Evolutionary conservation across 53 echinoderm and acorn worm species (phyloP).

Genomic region (Crossaster papposus): DNA sequence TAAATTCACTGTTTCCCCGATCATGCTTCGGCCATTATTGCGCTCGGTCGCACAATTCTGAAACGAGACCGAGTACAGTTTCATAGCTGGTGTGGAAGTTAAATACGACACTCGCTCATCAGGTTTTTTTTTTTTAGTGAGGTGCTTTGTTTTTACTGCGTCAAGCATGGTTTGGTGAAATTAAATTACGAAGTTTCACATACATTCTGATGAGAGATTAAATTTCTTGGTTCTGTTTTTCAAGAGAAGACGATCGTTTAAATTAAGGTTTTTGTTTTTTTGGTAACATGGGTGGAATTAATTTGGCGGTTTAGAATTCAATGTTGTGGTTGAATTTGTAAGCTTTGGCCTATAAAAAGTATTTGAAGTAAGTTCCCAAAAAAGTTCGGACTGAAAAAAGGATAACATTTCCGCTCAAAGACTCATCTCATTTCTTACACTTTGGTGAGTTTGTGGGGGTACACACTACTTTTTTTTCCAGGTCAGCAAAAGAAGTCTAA

Average conservation of each 20-base stretch:
- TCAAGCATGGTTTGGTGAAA: background rate
- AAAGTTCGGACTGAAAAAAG: background rate
- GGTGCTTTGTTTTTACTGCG: conserved; percentile 39
- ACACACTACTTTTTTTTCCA: background rate
- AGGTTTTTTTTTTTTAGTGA: conserved; percentile 5
- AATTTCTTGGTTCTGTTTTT: conserved; percentile 18
- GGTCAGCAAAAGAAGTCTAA: background rate
- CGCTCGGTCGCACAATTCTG: conserved; percentile 46
- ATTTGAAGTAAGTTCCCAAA: background rate
- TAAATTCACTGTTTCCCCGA: conserved; percentile 57
- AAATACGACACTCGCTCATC: background rate
- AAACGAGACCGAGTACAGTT: conserved; percentile 40
- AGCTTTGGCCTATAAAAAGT: background rate
- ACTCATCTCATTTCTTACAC: background rate
- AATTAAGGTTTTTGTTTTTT: background rate
- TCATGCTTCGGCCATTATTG: conserved; percentile 59
- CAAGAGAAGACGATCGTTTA: background rate
- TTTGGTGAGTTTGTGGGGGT: background rate
- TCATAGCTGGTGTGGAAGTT: conserved; percentile 24
- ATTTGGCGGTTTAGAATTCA: conserved; percentile 2
- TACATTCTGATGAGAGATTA: conserved; percentile 16
- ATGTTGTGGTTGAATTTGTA: background rate
- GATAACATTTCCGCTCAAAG: background rate
- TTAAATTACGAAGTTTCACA: conserved; percentile 6
- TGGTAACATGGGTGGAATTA: background rate